A percentile compares a stretch with the other conserved stretches of the same genome.
Conservation (phyloP, 2,797 vertebrate species). For the Atherinosoma microstoma region DNA sequence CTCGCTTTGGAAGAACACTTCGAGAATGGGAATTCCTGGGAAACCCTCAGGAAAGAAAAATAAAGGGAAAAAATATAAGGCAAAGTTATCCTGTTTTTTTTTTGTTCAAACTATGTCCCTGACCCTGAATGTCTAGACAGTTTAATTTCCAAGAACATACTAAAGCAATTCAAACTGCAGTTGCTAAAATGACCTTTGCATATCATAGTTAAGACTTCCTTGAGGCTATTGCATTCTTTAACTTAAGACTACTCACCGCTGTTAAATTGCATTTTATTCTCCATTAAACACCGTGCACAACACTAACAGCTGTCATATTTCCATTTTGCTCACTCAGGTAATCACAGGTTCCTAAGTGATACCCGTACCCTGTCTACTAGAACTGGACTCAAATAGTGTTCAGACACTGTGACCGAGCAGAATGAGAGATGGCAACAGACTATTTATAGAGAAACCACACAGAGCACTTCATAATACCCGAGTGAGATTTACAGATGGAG, state of each 20-base stretch:
- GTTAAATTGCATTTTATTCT: slow-evolving; percentile 43
- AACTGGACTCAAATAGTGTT: slow-evolving; percentile 23
- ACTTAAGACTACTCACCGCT: slow-evolving; percentile 16
- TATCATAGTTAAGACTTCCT: slow-evolving; percentile 20
- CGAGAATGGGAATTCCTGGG: slow-evolving; percentile 8
- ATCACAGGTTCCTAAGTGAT: slow-evolving; percentile 38
- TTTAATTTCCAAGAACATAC: slow-evolving; percentile 27
- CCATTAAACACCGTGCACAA: slow-evolving; percentile 44
- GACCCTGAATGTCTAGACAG: slow-evolving; percentile 14
- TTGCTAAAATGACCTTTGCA: slow-evolving; percentile 36
- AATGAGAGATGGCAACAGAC: slow-evolving; percentile 30
- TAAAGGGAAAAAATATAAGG: background rate
- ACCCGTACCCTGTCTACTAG: slow-evolving; percentile 19
- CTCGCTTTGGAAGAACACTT: slow-evolving; percentile 6
- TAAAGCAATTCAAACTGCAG: slow-evolving; percentile 23
- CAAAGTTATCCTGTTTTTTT: background rate
- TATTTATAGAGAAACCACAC: slow-evolving; percentile 38
- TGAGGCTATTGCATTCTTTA: slow-evolving; percentile 22
- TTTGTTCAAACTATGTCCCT: background rate
- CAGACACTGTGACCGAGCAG: slow-evolving; percentile 38
- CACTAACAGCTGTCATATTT: slow-evolving; percentile 58
- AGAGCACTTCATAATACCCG: slow-evolving; percentile 14
- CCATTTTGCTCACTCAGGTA: slow-evolving; percentile 46
- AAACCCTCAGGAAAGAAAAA: slow-evolving; percentile 16
- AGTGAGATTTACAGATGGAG: slow-evolving; percentile 42